Evolutionary conservation across 2,797 vertebrate genomes (phyloP).

Genomic region (Buceros bicornis): DNA sequence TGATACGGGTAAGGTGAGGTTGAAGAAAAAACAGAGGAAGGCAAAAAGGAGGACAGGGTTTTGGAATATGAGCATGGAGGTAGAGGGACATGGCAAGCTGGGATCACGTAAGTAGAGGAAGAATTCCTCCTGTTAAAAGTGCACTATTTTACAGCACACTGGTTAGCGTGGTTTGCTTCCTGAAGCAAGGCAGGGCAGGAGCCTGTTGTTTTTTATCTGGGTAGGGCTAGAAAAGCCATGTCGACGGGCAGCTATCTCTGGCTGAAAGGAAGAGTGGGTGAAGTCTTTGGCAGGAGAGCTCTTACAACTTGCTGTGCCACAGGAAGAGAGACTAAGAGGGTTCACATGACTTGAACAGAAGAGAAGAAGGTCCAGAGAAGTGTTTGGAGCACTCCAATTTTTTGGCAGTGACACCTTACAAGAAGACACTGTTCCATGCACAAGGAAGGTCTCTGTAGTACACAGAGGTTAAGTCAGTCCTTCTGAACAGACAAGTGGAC

Average conservation of each 20-base stretch:
- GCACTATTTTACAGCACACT: not conserved
- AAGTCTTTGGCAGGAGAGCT: slow-evolving; percentile 33
- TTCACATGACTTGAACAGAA: not conserved
- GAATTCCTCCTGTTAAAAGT: not conserved
- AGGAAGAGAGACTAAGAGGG: slow-evolving; percentile 13
- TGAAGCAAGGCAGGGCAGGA: slow-evolving; percentile 5
- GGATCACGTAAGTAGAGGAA: not conserved
- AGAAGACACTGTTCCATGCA: not conserved
- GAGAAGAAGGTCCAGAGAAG: slow-evolving; percentile 11
- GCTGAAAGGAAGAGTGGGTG: not conserved
- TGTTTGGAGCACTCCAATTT: not conserved
- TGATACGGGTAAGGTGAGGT: not conserved
- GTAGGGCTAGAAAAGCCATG: not conserved
- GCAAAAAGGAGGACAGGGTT: not conserved
- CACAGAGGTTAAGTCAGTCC: not conserved
- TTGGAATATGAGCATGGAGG: not conserved
- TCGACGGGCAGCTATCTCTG: not conserved
- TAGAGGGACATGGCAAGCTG: not conserved
- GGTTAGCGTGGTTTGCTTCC: not conserved
- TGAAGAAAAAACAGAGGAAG: not conserved
- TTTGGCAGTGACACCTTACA: not conserved
- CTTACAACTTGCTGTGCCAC: slow-evolving; percentile 5
- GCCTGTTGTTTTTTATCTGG: not conserved
- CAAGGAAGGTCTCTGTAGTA: not conserved
- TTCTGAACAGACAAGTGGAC: not conserved